These are phyloP conservation scores for Silurus glanis DNA, from an alignment of 2,113 vertebrate species.

Conservation along the genomic window DNA sequence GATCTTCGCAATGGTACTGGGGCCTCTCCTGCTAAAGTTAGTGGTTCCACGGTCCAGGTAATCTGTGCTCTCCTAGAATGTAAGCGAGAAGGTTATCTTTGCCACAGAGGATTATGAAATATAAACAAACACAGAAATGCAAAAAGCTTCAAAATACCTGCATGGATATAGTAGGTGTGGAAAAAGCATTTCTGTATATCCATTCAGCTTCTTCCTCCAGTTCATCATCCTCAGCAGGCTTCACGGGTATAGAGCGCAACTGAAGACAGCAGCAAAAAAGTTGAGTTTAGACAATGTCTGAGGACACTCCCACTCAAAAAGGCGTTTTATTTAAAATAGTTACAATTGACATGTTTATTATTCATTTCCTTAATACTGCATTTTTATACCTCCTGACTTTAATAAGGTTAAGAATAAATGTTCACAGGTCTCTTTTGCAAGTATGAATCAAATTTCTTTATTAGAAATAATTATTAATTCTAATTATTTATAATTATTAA, in stretches of 20 bases:
- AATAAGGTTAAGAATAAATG: not conserved
- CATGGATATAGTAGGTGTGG: slow-evolving; percentile 93
- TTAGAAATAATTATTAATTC: too few relatives aligned
- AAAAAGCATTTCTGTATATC: slow-evolving; percentile 98
- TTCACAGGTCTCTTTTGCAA: not conserved
- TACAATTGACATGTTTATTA: not conserved
- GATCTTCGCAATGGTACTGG: slow-evolving; percentile 96
- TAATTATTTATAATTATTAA: too few relatives aligned
- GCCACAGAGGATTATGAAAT: not conserved
- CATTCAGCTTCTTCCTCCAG: slow-evolving; percentile 98
- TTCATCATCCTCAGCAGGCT: slow-evolving; percentile 92
- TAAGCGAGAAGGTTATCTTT: not conserved
- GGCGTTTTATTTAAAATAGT: not conserved
- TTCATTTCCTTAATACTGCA: not conserved
- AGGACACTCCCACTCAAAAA: not conserved
- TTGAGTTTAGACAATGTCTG: too few relatives aligned
- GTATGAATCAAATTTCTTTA: not conserved
- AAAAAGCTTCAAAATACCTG: slow-evolving; percentile 76
- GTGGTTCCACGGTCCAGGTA: slow-evolving; percentile 91
- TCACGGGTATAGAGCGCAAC: slow-evolving; percentile 89
- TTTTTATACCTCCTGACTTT: not conserved
- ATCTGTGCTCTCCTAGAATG: slow-evolving; percentile 86
- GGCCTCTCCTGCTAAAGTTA: slow-evolving; percentile 93
- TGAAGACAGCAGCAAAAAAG: slow-evolving; percentile 54
- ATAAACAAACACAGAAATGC: not conserved